Evolutionary conservation across 2,888 invertebrate genomes (phyloP).

Genomic region (Dryobotodes eremita): DNA sequence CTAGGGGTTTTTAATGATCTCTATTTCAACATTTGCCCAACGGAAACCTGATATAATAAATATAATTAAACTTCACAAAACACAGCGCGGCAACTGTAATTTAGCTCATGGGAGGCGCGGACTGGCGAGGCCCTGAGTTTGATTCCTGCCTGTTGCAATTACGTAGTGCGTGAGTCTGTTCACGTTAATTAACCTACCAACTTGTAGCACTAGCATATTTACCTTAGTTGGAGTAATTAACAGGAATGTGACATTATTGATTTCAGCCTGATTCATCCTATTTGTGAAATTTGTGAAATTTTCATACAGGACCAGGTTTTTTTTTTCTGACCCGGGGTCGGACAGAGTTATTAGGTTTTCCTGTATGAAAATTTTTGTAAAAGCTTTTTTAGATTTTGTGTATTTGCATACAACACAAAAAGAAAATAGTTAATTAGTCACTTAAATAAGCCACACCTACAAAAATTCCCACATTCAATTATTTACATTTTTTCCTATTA

Average conservation of each 20-base stretch:
- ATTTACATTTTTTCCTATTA: constrained; percentile 22
- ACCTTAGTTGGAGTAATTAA: neutral
- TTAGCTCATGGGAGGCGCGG: neutral
- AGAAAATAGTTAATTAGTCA: neutral
- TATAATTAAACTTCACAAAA: neutral
- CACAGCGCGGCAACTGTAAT: too few species aligned
- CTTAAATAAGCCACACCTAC: neutral
- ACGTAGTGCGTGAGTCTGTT: too few species aligned
- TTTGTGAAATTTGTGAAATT: too few species aligned
- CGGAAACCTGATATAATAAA: neutral
- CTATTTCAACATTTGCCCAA: neutral
- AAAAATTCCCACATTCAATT: neutral
- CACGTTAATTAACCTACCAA: too few species aligned
- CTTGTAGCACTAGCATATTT: neutral
- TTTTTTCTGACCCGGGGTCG: too few species aligned
- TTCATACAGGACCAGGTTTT: too few species aligned
- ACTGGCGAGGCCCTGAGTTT: neutral
- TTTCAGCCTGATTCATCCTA: neutral
- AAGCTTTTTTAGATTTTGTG: neutral
- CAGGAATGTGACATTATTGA: too few species aligned
- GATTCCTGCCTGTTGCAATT: neutral
- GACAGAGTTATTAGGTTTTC: neutral
- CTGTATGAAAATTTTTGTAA: neutral
- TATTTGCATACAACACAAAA: neutral
- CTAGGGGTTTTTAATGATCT: constrained; percentile 12